phyloP scores from a whole-genome alignment of 2,888 invertebrate species.

The Hirtodrosophila confusa region DNA sequence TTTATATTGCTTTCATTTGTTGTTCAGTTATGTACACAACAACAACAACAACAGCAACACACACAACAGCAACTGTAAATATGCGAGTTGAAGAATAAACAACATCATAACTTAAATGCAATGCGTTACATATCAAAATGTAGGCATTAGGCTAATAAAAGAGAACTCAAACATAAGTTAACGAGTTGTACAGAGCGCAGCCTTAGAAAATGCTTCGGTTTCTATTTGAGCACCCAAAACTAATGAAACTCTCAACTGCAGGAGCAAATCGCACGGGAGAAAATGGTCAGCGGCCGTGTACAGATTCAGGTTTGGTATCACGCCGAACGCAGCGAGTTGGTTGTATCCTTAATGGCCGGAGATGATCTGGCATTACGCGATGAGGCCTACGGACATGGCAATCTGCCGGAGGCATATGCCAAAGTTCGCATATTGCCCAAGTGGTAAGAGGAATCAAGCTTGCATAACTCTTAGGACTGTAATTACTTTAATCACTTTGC shows the following conservation, averaged over 20 bases:
- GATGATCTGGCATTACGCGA: slow-evolving; percentile 93
- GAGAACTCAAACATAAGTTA: slow-evolving; percentile 15
- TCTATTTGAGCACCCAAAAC: slow-evolving; percentile 5
- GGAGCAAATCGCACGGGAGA: slow-evolving; percentile 90
- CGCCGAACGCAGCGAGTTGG: slow-evolving; percentile 91
- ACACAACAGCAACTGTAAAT: slow-evolving; percentile 60
- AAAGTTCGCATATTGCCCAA: slow-evolving; percentile 92
- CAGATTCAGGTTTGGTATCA: slow-evolving; percentile 96
- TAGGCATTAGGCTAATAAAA: slow-evolving; percentile 44
- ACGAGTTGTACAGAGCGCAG: slow-evolving; percentile 33
- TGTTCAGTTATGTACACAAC: slow-evolving; percentile 67
- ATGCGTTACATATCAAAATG: slow-evolving; percentile 26
- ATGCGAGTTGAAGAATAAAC: slow-evolving; percentile 48
- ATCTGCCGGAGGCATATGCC: slow-evolving; percentile 92
- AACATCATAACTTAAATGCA: slow-evolving; percentile 11
- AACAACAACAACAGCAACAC: slow-evolving; percentile 33
- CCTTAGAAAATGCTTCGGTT: slow-evolving; percentile 20
- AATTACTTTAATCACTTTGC: background rate
- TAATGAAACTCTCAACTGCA: slow-evolving; percentile 70
- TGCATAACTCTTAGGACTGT: too few species aligned
- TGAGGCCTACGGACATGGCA: slow-evolving; percentile 90
- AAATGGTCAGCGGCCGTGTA: slow-evolving; percentile 90
- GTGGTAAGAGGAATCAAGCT: slow-evolving; percentile 86
- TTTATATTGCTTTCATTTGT: slow-evolving; percentile 71
- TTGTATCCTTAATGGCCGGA: slow-evolving; percentile 93